Percentiles rank a stretch among this genome's conserved stretches.
Evolutionary conservation across 2,888 invertebrate genomes (phyloP).

Genomic region (Nesidiocoris tenuis): DNA sequence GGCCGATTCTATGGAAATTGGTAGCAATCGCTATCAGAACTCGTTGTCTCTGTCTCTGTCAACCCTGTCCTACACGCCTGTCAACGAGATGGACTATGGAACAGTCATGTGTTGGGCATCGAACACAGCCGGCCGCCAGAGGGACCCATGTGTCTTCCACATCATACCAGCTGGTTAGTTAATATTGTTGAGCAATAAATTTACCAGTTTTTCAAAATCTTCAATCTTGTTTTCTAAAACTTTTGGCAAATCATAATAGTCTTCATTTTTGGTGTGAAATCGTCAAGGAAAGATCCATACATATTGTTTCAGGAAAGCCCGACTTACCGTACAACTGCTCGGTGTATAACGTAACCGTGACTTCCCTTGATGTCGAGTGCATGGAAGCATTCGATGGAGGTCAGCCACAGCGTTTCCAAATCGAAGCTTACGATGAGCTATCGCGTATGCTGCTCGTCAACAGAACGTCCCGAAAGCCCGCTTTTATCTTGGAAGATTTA

Average conservation of each 20-base stretch:
- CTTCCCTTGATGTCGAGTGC: conserved; percentile 73
- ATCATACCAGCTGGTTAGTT: conserved; percentile 64
- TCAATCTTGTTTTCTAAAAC: neutral
- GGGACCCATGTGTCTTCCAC: conserved; percentile 72
- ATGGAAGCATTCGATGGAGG: conserved; percentile 74
- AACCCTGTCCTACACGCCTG: conserved; percentile 73
- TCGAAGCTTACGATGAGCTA: conserved; percentile 72
- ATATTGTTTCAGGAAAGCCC: conserved; percentile 65
- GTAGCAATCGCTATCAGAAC: conserved; percentile 58
- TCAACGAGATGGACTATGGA: conserved; percentile 73
- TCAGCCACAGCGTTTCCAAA: conserved; percentile 68
- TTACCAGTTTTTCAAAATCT: neutral
- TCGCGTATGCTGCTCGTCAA: conserved; percentile 66
- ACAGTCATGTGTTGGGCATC: conserved; percentile 72
- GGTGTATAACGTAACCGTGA: conserved; percentile 73
- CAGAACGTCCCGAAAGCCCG: conserved; percentile 68
- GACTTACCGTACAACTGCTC: conserved; percentile 77
- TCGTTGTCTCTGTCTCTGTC: conserved; percentile 59
- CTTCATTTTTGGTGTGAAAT: neutral
- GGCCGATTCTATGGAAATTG: conserved; percentile 74
- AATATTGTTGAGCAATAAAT: neutral
- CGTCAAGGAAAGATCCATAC: too few relatives aligned
- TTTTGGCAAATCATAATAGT: neutral
- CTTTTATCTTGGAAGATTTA: conserved; percentile 74
- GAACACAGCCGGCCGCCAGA: conserved; percentile 70